phyloP scores from a whole-genome alignment of 2,888 invertebrate species.

The Drosophila gaucha region DNA sequence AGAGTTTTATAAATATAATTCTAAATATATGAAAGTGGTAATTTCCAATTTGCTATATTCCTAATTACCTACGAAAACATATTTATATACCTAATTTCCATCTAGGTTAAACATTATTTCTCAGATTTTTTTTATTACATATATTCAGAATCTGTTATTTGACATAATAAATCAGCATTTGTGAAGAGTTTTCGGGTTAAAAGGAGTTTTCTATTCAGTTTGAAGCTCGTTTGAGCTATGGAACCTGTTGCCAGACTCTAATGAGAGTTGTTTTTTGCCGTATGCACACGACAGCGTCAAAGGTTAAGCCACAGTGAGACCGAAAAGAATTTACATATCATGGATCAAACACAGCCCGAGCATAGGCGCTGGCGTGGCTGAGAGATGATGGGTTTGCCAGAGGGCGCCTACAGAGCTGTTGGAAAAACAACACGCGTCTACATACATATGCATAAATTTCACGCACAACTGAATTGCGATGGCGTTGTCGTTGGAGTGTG shows the following conservation, averaged over 20 bases:
- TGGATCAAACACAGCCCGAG: slow-evolving; percentile 44
- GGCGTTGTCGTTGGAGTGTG: slow-evolving; percentile 8
- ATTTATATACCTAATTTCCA: too few relatives aligned
- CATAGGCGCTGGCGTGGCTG: slow-evolving; percentile 3
- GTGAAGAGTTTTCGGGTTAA: background rate
- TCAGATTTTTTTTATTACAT: too few relatives aligned
- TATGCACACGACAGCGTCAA: slow-evolving; percentile 24
- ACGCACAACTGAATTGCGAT: slow-evolving; percentile 52
- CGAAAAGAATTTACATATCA: slow-evolving; percentile 59
- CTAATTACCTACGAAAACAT: too few relatives aligned
- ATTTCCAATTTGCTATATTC: too few relatives aligned
- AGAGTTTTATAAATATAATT: too few relatives aligned
- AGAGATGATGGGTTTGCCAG: background rate
- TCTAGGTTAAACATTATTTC: too few relatives aligned
- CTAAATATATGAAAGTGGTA: too few relatives aligned
- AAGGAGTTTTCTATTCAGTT: background rate
- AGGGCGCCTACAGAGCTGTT: slow-evolving; percentile 18
- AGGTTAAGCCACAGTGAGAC: slow-evolving; percentile 47
- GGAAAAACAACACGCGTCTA: slow-evolving; percentile 51
- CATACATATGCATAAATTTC: slow-evolving; percentile 58
- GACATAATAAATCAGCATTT: background rate
- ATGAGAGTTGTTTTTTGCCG: slow-evolving; percentile 30
- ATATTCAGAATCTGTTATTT: background rate
- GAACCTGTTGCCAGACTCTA: slow-evolving; percentile 47
- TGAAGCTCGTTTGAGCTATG: background rate